These are phyloP conservation scores for Mactra quadrangularis DNA, from an alignment of 1,140 invertebrate genomes.

Conservation along the genomic window DNA sequence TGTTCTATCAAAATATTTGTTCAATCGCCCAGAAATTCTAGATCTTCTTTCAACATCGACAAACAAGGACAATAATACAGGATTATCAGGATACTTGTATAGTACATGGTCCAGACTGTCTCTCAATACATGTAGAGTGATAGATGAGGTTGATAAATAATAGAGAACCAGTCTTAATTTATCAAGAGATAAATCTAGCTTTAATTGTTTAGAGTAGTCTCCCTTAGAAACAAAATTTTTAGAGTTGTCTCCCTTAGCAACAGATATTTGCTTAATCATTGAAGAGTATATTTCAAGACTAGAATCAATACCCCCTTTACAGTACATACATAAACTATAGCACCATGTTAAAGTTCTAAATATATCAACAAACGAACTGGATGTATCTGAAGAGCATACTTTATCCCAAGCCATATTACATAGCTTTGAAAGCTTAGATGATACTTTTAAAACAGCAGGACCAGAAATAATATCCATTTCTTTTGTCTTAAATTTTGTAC, in stretches of 20 bases:
- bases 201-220: not conserved
- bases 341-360: constrained; percentile 66
- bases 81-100: constrained; percentile 72
- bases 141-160: constrained; percentile 65
- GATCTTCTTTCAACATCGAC: constrained; percentile 71
- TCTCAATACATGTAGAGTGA: constrained; percentile 67
- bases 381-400: not conserved
- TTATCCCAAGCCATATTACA: not conserved
- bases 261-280: not conserved
- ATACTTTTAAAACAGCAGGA: constrained; percentile 69
- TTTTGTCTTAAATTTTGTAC: constrained; percentile 64
- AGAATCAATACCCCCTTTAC: constrained; percentile 71
- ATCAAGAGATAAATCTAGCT: constrained; percentile 50
- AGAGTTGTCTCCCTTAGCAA: too few species aligned
- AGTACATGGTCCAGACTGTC: constrained; percentile 68
- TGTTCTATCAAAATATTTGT: constrained; percentile 72
- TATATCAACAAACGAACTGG: not conserved
- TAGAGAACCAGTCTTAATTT: constrained; percentile 68
- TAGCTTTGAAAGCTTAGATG: constrained; percentile 35
- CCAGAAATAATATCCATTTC: constrained; percentile 45
- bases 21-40: constrained; percentile 71
- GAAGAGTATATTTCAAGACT: constrained; percentile 68
- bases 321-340: constrained; percentile 80
- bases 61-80: constrained; percentile 70
- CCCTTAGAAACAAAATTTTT: not conserved